These are phyloP conservation scores for Enteromius radiatus DNA, from an alignment of 2,797 vertebrate species.

Conservation along the genomic window DNA sequence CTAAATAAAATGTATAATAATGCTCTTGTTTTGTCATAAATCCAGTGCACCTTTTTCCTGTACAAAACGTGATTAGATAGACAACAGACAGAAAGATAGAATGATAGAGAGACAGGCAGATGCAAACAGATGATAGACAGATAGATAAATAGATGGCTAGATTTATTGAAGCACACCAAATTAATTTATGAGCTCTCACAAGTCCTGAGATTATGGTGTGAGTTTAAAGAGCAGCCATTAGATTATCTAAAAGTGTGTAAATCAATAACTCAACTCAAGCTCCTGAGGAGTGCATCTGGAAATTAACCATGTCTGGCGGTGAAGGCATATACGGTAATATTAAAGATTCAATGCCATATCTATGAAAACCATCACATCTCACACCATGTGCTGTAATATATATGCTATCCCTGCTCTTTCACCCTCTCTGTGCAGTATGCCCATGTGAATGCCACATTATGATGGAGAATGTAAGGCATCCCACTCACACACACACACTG, in stretches of 20 bases:
- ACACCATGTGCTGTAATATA: background rate
- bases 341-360: background rate
- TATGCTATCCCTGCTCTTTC: background rate
- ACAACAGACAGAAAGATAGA: background rate
- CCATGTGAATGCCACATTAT: constrained; percentile 9
- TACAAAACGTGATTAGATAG: background rate
- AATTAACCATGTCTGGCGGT: constrained; percentile 1
- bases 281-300: background rate
- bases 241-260: constrained; percentile 10
- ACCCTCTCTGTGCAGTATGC: constrained; percentile 6
- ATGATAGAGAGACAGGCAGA: background rate
- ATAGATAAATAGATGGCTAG: background rate
- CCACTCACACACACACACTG: background rate
- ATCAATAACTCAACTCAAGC: constrained; percentile 7
- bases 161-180: background rate
- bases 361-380: background rate
- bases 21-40: background rate
- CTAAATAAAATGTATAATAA: background rate
- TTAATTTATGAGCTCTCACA: constrained; percentile 10
- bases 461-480: background rate
- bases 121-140: background rate
- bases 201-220: constrained; percentile 2
- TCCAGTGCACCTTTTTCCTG: background rate
- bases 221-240: constrained; percentile 27
- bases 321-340: background rate